Evolutionary conservation across 2,113 vertebrate genomes (phyloP).

Genomic region (Egretta garzetta): DNA sequence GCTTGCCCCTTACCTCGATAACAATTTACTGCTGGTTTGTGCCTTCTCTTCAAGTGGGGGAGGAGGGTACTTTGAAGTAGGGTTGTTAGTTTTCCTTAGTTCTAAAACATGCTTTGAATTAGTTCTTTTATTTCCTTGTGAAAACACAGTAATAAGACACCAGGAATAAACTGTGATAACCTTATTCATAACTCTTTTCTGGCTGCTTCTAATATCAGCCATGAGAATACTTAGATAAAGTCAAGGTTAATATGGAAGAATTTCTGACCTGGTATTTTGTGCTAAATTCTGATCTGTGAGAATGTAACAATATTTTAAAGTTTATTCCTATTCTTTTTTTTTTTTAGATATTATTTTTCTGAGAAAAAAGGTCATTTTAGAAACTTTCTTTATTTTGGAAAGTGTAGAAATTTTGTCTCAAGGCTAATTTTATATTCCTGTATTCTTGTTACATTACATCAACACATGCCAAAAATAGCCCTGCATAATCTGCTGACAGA

Average conservation of each 20-base stretch:
- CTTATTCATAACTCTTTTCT: not conserved
- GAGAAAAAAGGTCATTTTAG: not conserved
- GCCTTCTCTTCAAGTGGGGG: not conserved
- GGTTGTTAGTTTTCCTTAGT: not conserved
- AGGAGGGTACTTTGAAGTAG: not conserved
- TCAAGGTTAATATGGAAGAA: not conserved
- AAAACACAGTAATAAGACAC: not conserved
- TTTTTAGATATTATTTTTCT: not conserved
- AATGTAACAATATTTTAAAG: not conserved
- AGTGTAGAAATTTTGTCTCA: not conserved
- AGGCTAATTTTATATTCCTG: not conserved
- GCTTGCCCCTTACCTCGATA: not conserved
- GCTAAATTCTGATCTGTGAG: not conserved
- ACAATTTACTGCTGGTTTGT: not conserved
- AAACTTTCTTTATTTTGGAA: not conserved
- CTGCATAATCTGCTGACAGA: slow-evolving; percentile 24
- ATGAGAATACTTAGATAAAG: not conserved
- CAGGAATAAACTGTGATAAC: not conserved
- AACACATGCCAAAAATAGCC: slow-evolving; percentile 22
- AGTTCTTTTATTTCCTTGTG: not conserved
- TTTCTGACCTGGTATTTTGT: not conserved
- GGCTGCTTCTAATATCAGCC: not conserved
- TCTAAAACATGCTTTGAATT: not conserved
- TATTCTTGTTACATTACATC: not conserved
- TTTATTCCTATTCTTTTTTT: not conserved